Conservation (phyloP, 2,113 vertebrate genomes). For the Lagopus muta region DNA sequence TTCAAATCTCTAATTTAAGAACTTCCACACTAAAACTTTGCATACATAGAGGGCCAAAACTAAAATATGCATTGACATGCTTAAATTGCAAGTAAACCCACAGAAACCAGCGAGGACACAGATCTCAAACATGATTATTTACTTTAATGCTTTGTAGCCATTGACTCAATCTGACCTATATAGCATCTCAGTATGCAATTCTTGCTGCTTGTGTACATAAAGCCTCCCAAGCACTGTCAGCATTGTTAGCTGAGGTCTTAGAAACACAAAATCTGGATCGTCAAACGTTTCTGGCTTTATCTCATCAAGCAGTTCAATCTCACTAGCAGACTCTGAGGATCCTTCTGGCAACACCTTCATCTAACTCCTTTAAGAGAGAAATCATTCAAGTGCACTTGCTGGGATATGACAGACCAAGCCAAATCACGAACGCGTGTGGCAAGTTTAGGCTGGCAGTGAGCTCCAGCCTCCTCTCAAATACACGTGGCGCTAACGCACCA, state of each 20-base stretch:
- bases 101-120: rapidly evolving
- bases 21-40: background rate
- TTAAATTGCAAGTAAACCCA: background rate
- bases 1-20: background rate
- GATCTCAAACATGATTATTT: rapidly evolving
- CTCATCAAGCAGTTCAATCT: background rate
- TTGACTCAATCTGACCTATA: background rate
- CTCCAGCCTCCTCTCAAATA: background rate
- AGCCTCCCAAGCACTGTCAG: background rate
- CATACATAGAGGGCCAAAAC: background rate
- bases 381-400: background rate
- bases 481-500: background rate
- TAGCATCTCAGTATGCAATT: background rate
- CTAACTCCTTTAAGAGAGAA: background rate
- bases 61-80: background rate
- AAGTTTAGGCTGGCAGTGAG: background rate
- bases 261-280: background rate
- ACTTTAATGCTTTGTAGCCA: background rate
- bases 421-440: background rate
- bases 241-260: background rate
- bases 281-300: background rate
- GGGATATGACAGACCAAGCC: background rate
- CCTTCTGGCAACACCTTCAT: background rate
- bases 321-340: background rate
- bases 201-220: background rate